Conservation (phyloP, 2,888 invertebrate species). For the Drosophila neotestacea region DNA sequence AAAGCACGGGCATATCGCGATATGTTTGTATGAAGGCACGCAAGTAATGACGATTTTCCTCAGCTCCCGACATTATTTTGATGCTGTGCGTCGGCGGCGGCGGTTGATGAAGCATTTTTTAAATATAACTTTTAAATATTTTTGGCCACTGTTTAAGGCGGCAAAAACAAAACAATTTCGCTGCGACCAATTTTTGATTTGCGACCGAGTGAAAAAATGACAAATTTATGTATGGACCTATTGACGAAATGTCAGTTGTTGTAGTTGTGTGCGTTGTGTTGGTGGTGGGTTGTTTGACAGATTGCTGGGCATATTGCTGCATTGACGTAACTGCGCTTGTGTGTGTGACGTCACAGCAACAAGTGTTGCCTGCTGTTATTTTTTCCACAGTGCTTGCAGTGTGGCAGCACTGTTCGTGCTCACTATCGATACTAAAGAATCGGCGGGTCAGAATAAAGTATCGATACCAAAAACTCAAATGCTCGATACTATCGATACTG, state of each 20-base stretch:
- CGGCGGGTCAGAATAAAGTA: background rate
- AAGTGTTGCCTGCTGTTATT: slow-evolving; percentile 54
- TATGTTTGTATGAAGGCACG: slow-evolving; percentile 82
- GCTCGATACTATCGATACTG: too few species aligned
- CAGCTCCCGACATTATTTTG: slow-evolving; percentile 79
- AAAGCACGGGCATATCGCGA: slow-evolving; percentile 81
- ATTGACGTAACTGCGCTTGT: slow-evolving; percentile 73
- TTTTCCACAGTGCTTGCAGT: background rate
- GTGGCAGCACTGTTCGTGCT: slow-evolving; percentile 43
- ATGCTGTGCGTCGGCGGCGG: slow-evolving; percentile 56
- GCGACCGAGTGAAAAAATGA: slow-evolving; percentile 50
- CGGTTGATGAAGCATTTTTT: slow-evolving; percentile 71
- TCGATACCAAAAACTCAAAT: background rate
- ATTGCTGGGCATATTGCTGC: slow-evolving; percentile 82
- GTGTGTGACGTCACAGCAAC: slow-evolving; percentile 71
- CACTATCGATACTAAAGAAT: background rate
- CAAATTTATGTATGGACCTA: slow-evolving; percentile 64
- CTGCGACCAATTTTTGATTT: background rate
- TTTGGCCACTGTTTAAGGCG: slow-evolving; percentile 20
- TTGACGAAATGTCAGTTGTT: slow-evolving; percentile 82
- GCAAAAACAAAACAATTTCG: slow-evolving; percentile 21
- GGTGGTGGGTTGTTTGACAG: slow-evolving; percentile 74
- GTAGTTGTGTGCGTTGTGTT: slow-evolving; percentile 43
- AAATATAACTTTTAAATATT: slow-evolving; percentile 43
- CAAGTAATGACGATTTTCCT: slow-evolving; percentile 82